phyloP scores from a whole-genome alignment of 2,113 vertebrate species.

The Apaloderma vittatum region DNA sequence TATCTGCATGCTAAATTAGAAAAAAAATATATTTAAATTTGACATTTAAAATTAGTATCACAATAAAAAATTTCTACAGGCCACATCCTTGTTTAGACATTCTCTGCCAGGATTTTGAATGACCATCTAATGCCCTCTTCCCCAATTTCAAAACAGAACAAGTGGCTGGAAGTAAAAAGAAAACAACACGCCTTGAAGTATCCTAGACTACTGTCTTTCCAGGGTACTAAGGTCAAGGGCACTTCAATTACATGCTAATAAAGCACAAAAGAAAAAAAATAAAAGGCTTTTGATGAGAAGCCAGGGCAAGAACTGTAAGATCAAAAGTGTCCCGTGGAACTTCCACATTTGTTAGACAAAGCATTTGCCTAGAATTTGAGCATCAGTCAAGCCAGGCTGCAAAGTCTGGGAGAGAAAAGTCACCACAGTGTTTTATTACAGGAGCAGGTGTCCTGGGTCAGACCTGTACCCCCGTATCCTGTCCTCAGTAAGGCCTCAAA shows the following conservation, averaged over 20 bases:
- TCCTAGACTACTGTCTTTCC: background rate
- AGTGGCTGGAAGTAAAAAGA: background rate
- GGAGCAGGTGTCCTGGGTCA: background rate
- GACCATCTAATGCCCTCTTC: background rate
- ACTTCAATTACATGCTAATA: background rate
- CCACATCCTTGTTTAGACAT: background rate
- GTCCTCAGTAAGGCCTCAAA: background rate
- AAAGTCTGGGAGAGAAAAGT: background rate
- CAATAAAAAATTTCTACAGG: background rate
- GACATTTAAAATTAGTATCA: background rate
- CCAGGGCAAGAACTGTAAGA: background rate
- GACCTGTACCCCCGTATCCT: background rate
- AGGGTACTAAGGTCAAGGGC: background rate
- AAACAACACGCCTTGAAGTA: background rate
- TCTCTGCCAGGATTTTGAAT: background rate
- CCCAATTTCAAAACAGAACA: background rate
- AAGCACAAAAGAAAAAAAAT: background rate
- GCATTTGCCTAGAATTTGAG: background rate
- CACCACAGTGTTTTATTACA: background rate
- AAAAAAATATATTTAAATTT: background rate
- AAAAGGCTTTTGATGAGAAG: background rate
- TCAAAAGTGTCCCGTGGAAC: background rate
- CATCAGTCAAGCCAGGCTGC: background rate
- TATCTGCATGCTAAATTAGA: background rate
- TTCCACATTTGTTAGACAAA: background rate